A percentile compares a stretch with the other conserved stretches of the same genome.
Evolutionary conservation across 2,113 vertebrate genomes (phyloP).

Genomic region (Channa maculata): DNA sequence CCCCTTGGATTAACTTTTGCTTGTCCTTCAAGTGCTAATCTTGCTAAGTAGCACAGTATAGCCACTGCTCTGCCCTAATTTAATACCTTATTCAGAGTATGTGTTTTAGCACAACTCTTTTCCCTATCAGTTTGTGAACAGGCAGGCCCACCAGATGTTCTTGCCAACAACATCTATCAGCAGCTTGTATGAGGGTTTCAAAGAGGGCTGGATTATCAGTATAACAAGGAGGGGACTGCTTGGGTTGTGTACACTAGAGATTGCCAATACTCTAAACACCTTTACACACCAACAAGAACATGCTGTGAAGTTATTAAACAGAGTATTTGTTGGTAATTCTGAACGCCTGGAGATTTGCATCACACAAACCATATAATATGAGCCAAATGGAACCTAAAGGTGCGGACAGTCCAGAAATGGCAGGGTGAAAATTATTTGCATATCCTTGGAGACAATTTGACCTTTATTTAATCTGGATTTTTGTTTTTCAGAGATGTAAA

Average conservation of each 20-base stretch:
- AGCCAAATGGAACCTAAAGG: slow-evolving; percentile 24
- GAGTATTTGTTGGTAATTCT: slow-evolving; percentile 52
- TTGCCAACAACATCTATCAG: slow-evolving; percentile 56
- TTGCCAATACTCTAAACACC: slow-evolving; percentile 52
- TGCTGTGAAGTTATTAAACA: slow-evolving; percentile 55
- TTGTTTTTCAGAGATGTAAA: slow-evolving; percentile 41
- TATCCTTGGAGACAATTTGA: slow-evolving; percentile 47
- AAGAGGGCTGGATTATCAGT: slow-evolving; percentile 56
- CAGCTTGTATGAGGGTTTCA: slow-evolving; percentile 44
- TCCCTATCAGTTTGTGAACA: slow-evolving; percentile 58
- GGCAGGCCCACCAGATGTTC: slow-evolving; percentile 49
- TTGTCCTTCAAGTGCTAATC: slow-evolving; percentile 33
- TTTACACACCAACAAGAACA: slow-evolving; percentile 51
- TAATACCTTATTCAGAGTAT: slow-evolving; percentile 19
- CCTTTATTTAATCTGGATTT: slow-evolving; percentile 52
- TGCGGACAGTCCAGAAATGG: slow-evolving; percentile 33
- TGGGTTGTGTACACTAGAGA: slow-evolving; percentile 53
- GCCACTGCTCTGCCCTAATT: background rate
- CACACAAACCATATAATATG: slow-evolving; percentile 43
- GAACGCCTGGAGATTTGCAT: slow-evolving; percentile 52
- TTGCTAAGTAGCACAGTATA: background rate
- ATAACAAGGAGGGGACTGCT: slow-evolving; percentile 48
- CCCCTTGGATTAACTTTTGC: slow-evolving; percentile 18
- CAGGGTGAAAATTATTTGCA: slow-evolving; percentile 59
- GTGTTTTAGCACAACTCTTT: slow-evolving; percentile 31